phyloP scores from a whole-genome alignment of 2,888 invertebrate species.

The Minunthozetes semirufus region DNA sequence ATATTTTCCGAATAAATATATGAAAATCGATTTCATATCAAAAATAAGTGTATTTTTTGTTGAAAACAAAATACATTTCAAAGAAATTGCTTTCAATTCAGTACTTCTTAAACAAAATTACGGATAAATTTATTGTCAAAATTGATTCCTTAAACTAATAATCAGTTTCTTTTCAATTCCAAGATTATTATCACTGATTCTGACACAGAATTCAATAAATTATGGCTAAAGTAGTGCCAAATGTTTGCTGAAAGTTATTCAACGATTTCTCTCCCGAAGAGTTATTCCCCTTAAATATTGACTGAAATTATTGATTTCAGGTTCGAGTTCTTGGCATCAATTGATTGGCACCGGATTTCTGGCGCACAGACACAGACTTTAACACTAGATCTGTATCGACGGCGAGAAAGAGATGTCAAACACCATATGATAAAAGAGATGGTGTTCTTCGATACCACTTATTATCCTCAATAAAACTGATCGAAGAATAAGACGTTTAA shows the following conservation, averaged over 20 bases:
- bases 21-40: too few relatives aligned
- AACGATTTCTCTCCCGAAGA: neutral
- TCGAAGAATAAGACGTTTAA: neutral
- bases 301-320: neutral
- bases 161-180: neutral
- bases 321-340: neutral
- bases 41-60: neutral
- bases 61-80: neutral
- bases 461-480: neutral
- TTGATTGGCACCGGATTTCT: neutral
- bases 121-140: neutral
- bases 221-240: neutral
- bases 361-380: neutral
- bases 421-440: neutral
- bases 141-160: neutral
- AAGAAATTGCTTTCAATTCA: neutral
- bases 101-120: neutral
- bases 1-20: neutral
- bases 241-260: neutral
- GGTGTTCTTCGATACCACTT: neutral
- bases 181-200: neutral
- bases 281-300: neutral
- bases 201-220: neutral
- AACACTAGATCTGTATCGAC: neutral
- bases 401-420: slow-evolving; percentile 8